These are phyloP conservation scores for Homarus americanus DNA, from an alignment of 1,140 invertebrate species.

Conservation along the genomic window DNA sequence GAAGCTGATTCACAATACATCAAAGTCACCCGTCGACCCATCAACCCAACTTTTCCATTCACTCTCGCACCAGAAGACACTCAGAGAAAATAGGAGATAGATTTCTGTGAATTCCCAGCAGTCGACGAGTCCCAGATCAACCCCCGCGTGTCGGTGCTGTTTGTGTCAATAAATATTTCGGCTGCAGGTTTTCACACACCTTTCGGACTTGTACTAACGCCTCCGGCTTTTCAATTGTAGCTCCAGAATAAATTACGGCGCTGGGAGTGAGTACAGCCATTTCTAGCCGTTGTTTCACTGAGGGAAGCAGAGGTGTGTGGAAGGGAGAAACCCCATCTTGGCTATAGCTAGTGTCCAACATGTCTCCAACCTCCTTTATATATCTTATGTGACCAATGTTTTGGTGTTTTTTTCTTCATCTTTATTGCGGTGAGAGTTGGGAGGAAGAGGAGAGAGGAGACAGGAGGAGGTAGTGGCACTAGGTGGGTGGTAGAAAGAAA, in stretches of 20 bases:
- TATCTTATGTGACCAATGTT: not conserved
- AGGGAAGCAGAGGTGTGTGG: not conserved
- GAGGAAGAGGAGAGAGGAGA: not conserved
- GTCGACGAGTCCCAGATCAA: not conserved
- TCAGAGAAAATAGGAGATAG: not conserved
- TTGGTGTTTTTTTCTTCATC: not conserved
- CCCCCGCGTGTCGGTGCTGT: not conserved
- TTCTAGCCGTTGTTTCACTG: not conserved
- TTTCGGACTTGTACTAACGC: conserved; percentile 20
- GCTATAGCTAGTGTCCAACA: too few relatives aligned
- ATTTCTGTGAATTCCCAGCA: not conserved
- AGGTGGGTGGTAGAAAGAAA: not conserved
- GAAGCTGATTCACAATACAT: not conserved
- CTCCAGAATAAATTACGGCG: conserved; percentile 20
- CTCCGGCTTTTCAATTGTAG: conserved; percentile 26
- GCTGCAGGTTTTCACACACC: conserved; percentile 23
- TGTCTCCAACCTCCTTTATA: not conserved
- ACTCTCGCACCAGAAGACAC: not conserved
- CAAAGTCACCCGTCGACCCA: not conserved
- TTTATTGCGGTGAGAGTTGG: not conserved
- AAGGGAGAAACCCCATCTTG: not conserved
- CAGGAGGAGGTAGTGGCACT: not conserved
- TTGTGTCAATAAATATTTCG: conserved; percentile 41
- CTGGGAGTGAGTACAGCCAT: conserved; percentile 22
- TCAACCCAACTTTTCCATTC: not conserved